Conservation (phyloP, 2,888 invertebrate genomes). For the Julus scanicus region DNA sequence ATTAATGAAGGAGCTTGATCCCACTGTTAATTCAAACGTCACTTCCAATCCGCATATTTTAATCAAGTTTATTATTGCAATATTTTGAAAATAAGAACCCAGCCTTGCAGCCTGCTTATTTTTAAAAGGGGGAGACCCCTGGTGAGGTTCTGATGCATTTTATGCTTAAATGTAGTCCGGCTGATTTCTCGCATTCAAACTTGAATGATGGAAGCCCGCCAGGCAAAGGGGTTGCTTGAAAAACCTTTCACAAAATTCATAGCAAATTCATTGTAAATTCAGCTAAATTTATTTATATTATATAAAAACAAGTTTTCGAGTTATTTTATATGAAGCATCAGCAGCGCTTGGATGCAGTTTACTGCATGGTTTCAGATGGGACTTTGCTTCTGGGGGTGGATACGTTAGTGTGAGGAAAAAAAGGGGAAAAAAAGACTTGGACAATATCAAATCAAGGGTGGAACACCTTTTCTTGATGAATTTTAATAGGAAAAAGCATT, state of each 20-base stretch:
- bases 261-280: conserved; percentile 42
- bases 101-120: conserved; percentile 5
- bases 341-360: conserved; percentile 2
- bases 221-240: background rate
- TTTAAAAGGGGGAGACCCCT: conserved; percentile 43
- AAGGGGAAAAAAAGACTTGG: background rate
- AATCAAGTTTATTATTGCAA: conserved; percentile 21
- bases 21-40: conserved; percentile 2
- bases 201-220: conserved; percentile 34
- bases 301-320: conserved; percentile 36
- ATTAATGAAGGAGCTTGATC: background rate
- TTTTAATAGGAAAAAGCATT: background rate
- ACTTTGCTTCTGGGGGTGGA: background rate
- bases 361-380: conserved; percentile 12
- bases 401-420: background rate
- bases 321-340: background rate
- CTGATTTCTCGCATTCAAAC: conserved; percentile 43
- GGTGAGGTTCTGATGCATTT: conserved; percentile 42
- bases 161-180: conserved; percentile 26
- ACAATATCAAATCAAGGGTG: conserved; percentile 41
- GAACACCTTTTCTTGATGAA: background rate
- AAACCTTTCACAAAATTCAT: conserved; percentile 22
- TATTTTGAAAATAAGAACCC: conserved; percentile 27
- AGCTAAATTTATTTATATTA: conserved; percentile 40
- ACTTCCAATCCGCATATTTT: background rate